Base-by-base conservation (phyloP, 2,888 invertebrate genomes). In the Clostera curtula region DNA sequence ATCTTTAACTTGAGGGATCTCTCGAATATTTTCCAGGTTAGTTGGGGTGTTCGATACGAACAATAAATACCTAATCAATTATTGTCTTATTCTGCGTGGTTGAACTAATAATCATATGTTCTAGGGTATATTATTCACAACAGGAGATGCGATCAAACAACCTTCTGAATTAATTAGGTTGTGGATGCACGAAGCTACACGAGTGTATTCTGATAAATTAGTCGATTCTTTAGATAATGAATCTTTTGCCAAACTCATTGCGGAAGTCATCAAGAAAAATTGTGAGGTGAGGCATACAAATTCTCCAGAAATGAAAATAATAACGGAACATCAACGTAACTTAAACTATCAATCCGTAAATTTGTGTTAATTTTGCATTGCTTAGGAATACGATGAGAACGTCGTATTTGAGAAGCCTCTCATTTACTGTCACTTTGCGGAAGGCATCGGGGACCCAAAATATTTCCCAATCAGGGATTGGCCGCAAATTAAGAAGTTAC, bases 401-500 rank as follows among this genome's bases (percentile, higher is more conserved):
- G 65, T 86, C 0, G 86, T 95, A 2, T 89, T 91, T 55, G 85
- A 82, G 12, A 87, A 89, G 39, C 96, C 97, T 0, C 74, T 93
- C n/a, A 91, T 97, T 34, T 97, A 88, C 67, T 96, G 94, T 56
- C 97, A 97, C 70, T 97, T 97, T 67, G 93, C 96, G 9, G 90
- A 92, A 49, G 96, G 96, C 3, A 86, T 97, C 22, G 94, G 96
- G 0, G 96, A 97, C 48, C 91, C 93, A 0, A 97, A 96, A 68
- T 97, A 97, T 62, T 88, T 93, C 76, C 91, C 92, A 0, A 90
- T 96, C 13, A 73, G 65, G 12, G 88, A 88, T 35, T 95, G 93
- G 90, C 55, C 77, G 0, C 87, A 87, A 1, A 82, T 97, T 8
- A 89, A 87, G 41, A 89, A 88, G 49, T 73, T 96, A 19, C 77